phyloP scores from a whole-genome alignment of 1,140 invertebrate genomes.

The Stegodyphus mimosarum region DNA sequence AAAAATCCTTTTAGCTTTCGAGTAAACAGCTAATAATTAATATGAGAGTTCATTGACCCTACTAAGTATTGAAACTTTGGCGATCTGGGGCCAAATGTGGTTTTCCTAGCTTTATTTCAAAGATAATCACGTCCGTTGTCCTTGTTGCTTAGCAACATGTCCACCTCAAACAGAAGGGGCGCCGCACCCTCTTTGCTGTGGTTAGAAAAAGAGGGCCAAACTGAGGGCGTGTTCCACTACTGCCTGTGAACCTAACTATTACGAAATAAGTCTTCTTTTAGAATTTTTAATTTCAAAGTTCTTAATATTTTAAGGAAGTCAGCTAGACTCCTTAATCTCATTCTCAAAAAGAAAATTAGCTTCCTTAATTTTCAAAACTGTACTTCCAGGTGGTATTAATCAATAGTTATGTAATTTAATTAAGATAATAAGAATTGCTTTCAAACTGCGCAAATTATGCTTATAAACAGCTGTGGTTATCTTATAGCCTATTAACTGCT shows the following conservation, averaged over 20 bases:
- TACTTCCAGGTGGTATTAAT: background rate
- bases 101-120: slow-evolving; percentile 38
- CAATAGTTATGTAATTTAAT: too few species aligned
- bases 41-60: background rate
- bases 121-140: slow-evolving; percentile 57
- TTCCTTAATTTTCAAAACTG: background rate
- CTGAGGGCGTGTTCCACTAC: slow-evolving; percentile 8
- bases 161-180: slow-evolving; percentile 52
- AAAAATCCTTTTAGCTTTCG: too few species aligned
- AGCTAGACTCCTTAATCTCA: background rate
- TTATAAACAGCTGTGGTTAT: too few species aligned
- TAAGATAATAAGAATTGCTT: too few species aligned
- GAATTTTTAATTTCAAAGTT: background rate
- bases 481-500: too few species aligned
- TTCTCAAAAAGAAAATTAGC: background rate
- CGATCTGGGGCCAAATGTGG: slow-evolving; percentile 16
- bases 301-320: background rate
- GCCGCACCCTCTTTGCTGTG: slow-evolving; percentile 45
- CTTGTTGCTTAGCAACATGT: slow-evolving; percentile 34
- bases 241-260: background rate
- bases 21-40: too few species aligned
- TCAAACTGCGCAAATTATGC: too few species aligned
- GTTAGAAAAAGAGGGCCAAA: slow-evolving; percentile 34
- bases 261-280: background rate
- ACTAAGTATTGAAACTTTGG: background rate